These are phyloP conservation scores for Panurus biarmicus DNA, from an alignment of 2,113 vertebrate genomes.

Conservation along the genomic window DNA sequence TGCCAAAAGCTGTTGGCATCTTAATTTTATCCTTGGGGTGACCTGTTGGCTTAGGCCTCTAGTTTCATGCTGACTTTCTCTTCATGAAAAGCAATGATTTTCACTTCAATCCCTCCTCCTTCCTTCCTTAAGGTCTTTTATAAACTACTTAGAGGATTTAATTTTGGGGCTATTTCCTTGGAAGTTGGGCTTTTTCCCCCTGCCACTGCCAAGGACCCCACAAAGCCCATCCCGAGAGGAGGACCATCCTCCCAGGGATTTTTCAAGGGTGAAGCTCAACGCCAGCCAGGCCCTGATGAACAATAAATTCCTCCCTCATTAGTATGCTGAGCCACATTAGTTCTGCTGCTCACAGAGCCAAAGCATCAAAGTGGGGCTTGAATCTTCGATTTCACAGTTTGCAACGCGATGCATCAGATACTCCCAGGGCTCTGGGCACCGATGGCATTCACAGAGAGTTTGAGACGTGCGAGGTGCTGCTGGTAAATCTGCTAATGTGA, in stretches of 20 bases:
- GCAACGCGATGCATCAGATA: neutral
- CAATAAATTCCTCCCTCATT: neutral
- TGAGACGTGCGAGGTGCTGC: neutral
- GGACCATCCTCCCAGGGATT: neutral
- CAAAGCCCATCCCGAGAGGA: neutral
- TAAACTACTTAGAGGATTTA: neutral
- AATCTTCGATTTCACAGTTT: neutral
- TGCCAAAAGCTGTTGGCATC: neutral
- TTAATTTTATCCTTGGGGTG: neutral
- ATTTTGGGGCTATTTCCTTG: neutral
- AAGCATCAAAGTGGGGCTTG: neutral
- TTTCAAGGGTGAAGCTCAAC: neutral
- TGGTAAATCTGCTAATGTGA: neutral
- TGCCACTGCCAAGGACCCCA: fast-evolving
- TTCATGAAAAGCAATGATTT: neutral
- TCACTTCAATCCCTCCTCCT: neutral
- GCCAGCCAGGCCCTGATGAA: neutral
- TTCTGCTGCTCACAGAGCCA: neutral
- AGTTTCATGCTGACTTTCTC: neutral
- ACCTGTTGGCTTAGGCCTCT: neutral
- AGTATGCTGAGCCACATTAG: neutral
- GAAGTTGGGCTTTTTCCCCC: neutral
- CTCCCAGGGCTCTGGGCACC: neutral
- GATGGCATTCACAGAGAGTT: neutral
- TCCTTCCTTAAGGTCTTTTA: neutral